Evolutionary conservation across 2,888 invertebrate genomes (phyloP).

Genomic region (Steromphala cineraria): DNA sequence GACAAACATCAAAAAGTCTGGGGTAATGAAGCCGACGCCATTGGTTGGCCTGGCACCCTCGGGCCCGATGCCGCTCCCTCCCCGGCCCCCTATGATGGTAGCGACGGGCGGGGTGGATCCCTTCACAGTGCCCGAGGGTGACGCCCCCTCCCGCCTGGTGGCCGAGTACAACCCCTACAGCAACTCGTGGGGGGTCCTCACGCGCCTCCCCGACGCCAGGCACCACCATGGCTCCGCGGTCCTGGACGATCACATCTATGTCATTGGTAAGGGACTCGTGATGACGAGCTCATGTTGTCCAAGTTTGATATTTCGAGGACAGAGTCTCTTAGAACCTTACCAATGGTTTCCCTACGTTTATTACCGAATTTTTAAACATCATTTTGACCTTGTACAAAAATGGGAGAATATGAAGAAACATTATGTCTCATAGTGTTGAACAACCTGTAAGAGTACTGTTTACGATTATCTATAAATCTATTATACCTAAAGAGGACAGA

Average conservation of each 20-base stretch:
- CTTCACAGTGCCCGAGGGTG: slow-evolving; percentile 33
- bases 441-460: too few relatives aligned
- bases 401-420: too few relatives aligned
- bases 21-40: not conserved
- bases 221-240: slow-evolving; percentile 56
- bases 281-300: too few relatives aligned
- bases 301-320: too few relatives aligned
- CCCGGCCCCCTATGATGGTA: slow-evolving; percentile 33
- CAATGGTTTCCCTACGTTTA: too few relatives aligned
- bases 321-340: too few relatives aligned
- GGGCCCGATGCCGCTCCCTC: slow-evolving; percentile 24
- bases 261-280: slow-evolving; percentile 56
- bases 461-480: too few relatives aligned
- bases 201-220: slow-evolving; percentile 49
- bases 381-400: too few relatives aligned
- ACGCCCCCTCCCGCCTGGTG: slow-evolving; percentile 40
- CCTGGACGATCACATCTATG: slow-evolving; percentile 48
- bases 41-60: not conserved
- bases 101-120: slow-evolving; percentile 58
- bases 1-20: too few relatives aligned
- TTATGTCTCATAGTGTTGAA: too few relatives aligned
- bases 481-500: too few relatives aligned
- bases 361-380: too few relatives aligned
- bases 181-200: slow-evolving; percentile 50
- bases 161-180: slow-evolving; percentile 45